A percentile compares a stretch with the other conserved stretches of the same genome.
Evolutionary conservation across 2,113 vertebrate genomes (phyloP).

Genomic region (Zootoca vivipara): DNA sequence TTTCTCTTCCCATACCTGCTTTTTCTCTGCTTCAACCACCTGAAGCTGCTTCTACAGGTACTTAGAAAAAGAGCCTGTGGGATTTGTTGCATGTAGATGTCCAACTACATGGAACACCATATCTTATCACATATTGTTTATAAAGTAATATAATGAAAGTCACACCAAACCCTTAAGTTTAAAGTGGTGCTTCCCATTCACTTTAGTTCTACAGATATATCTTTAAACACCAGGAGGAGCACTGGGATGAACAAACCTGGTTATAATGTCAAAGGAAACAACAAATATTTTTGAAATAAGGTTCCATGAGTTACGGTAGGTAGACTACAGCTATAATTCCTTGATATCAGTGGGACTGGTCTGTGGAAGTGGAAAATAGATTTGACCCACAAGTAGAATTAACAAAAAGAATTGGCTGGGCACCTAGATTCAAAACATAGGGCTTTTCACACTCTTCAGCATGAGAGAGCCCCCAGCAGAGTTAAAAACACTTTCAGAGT

Average conservation of each 20-base stretch:
- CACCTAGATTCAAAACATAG: too few species aligned
- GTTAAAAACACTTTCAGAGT: too few species aligned
- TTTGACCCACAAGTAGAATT: too few species aligned
- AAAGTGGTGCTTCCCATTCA: neutral
- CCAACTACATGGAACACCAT: neutral
- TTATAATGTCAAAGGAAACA: neutral
- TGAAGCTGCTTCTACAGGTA: neutral
- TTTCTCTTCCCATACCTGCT: neutral
- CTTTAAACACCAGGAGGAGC: too few species aligned
- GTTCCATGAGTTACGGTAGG: too few species aligned
- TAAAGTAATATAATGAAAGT: neutral
- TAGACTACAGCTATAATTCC: too few species aligned
- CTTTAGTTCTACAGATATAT: neutral
- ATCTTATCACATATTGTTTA: neutral
- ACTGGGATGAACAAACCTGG: neutral
- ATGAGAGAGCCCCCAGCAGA: too few species aligned
- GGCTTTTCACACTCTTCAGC: too few species aligned
- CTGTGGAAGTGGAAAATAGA: too few species aligned
- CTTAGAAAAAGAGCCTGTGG: neutral
- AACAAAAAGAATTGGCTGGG: too few species aligned
- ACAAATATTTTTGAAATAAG: neutral
- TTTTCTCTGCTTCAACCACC: neutral
- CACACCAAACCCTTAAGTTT: neutral
- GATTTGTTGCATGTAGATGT: neutral
- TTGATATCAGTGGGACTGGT: too few species aligned